Evolutionary conservation across 2,797 vertebrate genomes (phyloP).

Genomic region (Xyrichtys novacula): DNA sequence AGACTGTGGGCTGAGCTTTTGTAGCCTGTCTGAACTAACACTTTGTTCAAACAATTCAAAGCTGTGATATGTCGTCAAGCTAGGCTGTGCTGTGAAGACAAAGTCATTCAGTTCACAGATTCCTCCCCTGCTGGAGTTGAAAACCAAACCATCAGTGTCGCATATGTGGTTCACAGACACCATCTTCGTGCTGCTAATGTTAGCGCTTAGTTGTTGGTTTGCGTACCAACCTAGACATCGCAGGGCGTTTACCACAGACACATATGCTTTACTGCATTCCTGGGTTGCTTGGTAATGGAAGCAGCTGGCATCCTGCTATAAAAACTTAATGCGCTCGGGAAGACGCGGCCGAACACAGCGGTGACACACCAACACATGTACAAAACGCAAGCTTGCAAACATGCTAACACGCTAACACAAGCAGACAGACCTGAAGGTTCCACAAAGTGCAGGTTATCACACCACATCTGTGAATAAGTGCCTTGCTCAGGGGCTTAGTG

Average conservation of each 20-base stretch:
- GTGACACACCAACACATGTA: conserved; percentile 32
- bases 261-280: conserved; percentile 67
- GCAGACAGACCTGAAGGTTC: conserved; percentile 4
- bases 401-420: conserved; percentile 34
- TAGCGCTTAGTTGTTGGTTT: conserved; percentile 46
- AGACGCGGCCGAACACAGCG: conserved; percentile 31
- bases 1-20: no score
- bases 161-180: conserved; percentile 14
- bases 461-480: conserved; percentile 6
- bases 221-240: conserved; percentile 33
- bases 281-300: conserved; percentile 65
- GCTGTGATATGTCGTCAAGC: no score
- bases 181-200: conserved; percentile 38
- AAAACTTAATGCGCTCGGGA: conserved; percentile 65
- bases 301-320: conserved; percentile 71
- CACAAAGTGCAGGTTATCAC: neutral
- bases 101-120: neutral
- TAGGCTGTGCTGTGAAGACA: no score
- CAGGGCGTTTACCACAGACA: conserved; percentile 57
- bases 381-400: conserved; percentile 38
- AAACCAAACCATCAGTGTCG: conserved; percentile 21
- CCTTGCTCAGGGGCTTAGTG: conserved; percentile 38
- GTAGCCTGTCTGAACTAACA: no score
- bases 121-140: neutral
- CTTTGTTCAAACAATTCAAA: no score